Evolutionary conservation across 2,888 invertebrate species (phyloP), one percentile per base, ranked within the genome.

Genomic region (Coelopa pilipes): DNA sequence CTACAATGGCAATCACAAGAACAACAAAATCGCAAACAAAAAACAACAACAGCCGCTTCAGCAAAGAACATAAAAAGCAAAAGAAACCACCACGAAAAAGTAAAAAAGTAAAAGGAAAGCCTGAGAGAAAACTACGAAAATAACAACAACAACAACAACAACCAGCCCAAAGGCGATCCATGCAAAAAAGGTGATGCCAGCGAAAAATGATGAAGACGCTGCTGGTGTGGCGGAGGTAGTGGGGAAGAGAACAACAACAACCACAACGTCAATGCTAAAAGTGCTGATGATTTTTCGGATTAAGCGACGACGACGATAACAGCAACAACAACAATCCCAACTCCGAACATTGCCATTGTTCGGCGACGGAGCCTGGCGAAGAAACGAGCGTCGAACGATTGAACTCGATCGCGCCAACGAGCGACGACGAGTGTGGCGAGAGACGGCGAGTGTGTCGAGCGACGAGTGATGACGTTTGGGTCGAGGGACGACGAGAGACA

Each of bases 141-240:
- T 17, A 65, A 34, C 45, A n/a, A 62, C 34, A 62, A 15, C 45
- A 15, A 15, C n/a, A 34, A 15, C 1, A 60, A 60, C 13, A 60
- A 62, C n/a, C 13, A 62, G 12, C 62, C 24, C 13, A 62, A 11
- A 34, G 12, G 1, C 24, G 34, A 15, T 12, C 24, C 19, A 45
- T 21, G 3, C 13, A 65, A 45, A 49, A 47, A 66, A 66, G 50
- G 24, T 50, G 24, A 49, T 50, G 50, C 50, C 66, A 66, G 50
- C 66, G 5, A 66, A 50, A 50, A 21, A 66, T 66, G 66, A 50
- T 66, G 53, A 66, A 50, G 49, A 47, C 50, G 66, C 49, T 66
- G 66, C 49, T 24, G 49, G 24, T 66, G 53, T 21, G 24, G 34
- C 60, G 34, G 34, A 34, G 34, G 34, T 34, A 7, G 17, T 21